A percentile compares a stretch with the other conserved stretches of the same genome.
phyloP scores from a whole-genome alignment of 2,113 vertebrate genomes.

The Morone saxatilis region DNA sequence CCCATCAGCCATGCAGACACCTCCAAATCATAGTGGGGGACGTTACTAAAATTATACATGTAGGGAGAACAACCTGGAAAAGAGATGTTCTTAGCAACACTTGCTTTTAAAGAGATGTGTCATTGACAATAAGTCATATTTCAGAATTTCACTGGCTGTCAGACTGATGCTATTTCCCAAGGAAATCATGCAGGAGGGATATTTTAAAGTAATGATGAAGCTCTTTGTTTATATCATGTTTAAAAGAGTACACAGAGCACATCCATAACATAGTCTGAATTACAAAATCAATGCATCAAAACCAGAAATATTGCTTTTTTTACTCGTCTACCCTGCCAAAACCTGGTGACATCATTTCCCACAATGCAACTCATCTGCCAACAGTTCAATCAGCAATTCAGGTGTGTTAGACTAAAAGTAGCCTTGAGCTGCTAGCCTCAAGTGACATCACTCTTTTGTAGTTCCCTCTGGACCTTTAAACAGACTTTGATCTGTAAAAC shows the following conservation, averaged over 20 bases:
- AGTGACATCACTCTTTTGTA: neutral
- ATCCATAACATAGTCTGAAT: neutral
- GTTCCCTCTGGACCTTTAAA: constrained; percentile 6
- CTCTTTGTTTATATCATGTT: neutral
- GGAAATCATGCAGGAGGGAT: neutral
- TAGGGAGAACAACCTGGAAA: constrained; percentile 16
- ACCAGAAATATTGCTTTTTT: neutral
- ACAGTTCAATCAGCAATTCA: neutral
- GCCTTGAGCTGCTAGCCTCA: neutral
- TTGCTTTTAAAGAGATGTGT: constrained; percentile 30
- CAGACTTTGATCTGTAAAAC: neutral
- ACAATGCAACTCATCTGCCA: neutral
- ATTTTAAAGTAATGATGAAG: neutral
- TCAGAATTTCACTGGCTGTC: neutral
- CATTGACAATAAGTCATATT: neutral
- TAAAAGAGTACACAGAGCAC: neutral
- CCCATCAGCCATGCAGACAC: constrained; percentile 82
- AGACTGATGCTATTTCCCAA: neutral
- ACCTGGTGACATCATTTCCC: neutral
- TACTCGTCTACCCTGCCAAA: neutral
- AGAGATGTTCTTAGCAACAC: constrained; percentile 2
- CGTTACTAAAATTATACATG: constrained; percentile 68
- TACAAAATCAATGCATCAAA: neutral
- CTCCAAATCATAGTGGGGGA: constrained; percentile 66
- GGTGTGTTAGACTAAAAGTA: neutral